Conservation (phyloP, 2,888 invertebrate genomes). For the Lamellibrachia columna region DNA sequence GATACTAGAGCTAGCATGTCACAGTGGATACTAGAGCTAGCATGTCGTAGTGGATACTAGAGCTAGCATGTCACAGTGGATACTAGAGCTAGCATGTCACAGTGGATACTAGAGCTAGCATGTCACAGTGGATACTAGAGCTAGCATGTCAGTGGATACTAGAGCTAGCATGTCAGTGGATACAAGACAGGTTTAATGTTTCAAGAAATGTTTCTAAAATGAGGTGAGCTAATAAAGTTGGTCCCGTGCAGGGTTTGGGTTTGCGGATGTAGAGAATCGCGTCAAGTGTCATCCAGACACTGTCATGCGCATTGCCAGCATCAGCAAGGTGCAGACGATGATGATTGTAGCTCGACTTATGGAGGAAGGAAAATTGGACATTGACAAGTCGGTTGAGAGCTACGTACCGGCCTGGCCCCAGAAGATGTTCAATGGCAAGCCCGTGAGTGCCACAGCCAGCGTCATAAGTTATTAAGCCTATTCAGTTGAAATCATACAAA, state of each 20-base stretch:
- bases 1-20: too few relatives aligned
- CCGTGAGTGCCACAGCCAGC: slow-evolving; percentile 51
- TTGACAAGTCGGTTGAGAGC: slow-evolving; percentile 69
- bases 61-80: too few relatives aligned
- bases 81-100: too few relatives aligned
- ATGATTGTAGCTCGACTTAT: slow-evolving; percentile 68
- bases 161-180: too few relatives aligned
- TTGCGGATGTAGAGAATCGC: slow-evolving; percentile 70
- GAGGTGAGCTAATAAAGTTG: neutral
- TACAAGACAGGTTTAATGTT: neutral
- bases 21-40: too few relatives aligned
- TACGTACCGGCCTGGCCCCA: slow-evolving; percentile 70
- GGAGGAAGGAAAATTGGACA: slow-evolving; percentile 69
- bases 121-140: too few relatives aligned
- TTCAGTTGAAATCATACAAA: neutral
- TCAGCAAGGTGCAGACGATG: slow-evolving; percentile 72
- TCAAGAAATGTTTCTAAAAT: neutral
- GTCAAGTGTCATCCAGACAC: slow-evolving; percentile 65
- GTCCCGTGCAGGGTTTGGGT: slow-evolving; percentile 65
- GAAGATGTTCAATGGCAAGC: slow-evolving; percentile 67
- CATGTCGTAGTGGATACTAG: too few relatives aligned
- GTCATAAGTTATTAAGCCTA: neutral
- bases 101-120: too few relatives aligned
- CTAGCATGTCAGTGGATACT: too few relatives aligned
- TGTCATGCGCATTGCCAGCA: slow-evolving; percentile 72